phyloP scores from a whole-genome alignment of 2,797 vertebrate genomes.

The Coregonus sp. region DNA sequence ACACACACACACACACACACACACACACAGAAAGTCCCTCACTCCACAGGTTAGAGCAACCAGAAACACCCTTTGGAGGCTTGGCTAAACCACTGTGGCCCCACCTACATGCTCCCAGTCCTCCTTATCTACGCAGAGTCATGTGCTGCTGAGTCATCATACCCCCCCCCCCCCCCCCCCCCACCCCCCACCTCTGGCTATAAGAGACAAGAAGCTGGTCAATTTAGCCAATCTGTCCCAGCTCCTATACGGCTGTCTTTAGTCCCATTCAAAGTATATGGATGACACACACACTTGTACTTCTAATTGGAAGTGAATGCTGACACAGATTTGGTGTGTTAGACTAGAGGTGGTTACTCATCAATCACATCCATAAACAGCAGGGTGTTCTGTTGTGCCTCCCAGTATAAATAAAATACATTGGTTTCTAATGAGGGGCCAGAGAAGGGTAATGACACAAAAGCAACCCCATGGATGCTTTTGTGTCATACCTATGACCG shows the following conservation, averaged over 20 bases:
- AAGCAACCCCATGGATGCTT: not conserved
- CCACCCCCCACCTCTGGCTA: constrained; percentile 28
- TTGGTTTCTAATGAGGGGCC: not conserved
- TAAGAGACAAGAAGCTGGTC: constrained; percentile 38
- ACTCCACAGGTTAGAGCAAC: constrained; percentile 4
- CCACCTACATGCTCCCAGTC: constrained; percentile 41
- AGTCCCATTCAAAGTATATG: constrained; percentile 19
- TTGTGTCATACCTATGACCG: not conserved
- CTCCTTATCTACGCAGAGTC: constrained; percentile 33
- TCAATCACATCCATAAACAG: not conserved
- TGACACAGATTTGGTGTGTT: constrained; percentile 17
- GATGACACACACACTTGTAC: constrained; percentile 22
- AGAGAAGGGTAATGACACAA: not conserved
- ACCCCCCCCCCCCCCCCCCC: constrained; percentile 25
- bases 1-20: constrained; percentile 12
- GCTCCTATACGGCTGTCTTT: constrained; percentile 48
- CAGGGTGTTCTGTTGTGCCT: not conserved
- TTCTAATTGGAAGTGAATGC: constrained; percentile 9
- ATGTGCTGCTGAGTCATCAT: constrained; percentile 63
- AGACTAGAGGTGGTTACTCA: constrained; percentile 28
- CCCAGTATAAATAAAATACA: constrained; percentile 8
- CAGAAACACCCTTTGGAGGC: constrained; percentile 4
- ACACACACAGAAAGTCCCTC: not conserved
- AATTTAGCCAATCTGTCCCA: constrained; percentile 28
- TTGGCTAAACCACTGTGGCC: constrained; percentile 27